These are phyloP conservation scores for Acleris holmiana DNA, from an alignment of 2,888 invertebrate genomes.

Conservation along the genomic window DNA sequence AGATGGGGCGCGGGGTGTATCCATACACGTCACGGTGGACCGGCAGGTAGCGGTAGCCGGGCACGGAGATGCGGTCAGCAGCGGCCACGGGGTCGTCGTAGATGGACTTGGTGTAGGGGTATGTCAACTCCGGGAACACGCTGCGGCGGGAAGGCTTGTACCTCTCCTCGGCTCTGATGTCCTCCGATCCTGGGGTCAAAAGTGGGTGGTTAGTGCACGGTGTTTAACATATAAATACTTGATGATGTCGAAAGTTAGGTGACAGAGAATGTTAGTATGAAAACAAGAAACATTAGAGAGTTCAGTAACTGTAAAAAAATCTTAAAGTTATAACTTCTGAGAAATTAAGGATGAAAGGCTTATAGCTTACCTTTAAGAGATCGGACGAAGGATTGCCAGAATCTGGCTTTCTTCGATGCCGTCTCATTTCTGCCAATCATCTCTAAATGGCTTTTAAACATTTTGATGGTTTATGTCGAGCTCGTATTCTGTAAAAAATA, in stretches of 20 bases:
- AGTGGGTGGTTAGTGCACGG: background rate
- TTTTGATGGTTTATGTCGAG: slow-evolving; percentile 89
- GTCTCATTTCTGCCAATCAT: slow-evolving; percentile 97
- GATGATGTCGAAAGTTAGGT: no score
- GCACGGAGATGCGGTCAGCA: slow-evolving; percentile 92
- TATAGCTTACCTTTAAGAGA: slow-evolving; percentile 92
- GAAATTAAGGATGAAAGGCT: no score
- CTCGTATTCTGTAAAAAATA: slow-evolving; percentile 89
- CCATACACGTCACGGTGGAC: slow-evolving; percentile 96
- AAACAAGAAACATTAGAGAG: no score
- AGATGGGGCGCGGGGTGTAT: slow-evolving; percentile 94
- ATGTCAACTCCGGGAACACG: slow-evolving; percentile 90
- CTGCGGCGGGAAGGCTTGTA: slow-evolving; percentile 89
- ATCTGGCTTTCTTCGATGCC: slow-evolving; percentile 96
- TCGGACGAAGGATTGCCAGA: slow-evolving; percentile 97
- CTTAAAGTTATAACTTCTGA: no score
- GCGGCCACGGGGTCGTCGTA: slow-evolving; percentile 93
- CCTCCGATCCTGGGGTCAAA: slow-evolving; percentile 91
- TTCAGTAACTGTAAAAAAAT: background rate
- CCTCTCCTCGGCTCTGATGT: slow-evolving; percentile 94
- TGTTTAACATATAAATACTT: no score
- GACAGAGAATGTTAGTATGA: no score
- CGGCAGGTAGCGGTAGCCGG: slow-evolving; percentile 95
- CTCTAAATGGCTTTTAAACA: slow-evolving; percentile 96
- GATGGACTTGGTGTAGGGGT: slow-evolving; percentile 93